phyloP scores from a whole-genome alignment of 2,113 vertebrate genomes.

The Furnarius figulus region DNA sequence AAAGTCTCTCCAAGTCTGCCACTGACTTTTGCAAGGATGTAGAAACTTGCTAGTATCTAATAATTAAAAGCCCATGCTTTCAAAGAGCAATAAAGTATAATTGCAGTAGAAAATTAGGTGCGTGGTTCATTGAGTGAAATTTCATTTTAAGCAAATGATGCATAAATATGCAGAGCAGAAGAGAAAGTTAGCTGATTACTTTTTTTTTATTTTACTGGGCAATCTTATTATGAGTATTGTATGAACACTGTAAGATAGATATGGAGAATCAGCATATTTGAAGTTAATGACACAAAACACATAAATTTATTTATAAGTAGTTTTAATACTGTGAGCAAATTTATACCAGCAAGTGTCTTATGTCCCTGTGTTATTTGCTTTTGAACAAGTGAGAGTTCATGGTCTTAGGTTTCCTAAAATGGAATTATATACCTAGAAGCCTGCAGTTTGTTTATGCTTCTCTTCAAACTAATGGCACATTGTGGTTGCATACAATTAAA shows the following conservation, averaged over 20 bases:
- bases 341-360: not conserved
- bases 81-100: not conserved
- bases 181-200: not conserved
- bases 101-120: not conserved
- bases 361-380: not conserved
- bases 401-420: not conserved
- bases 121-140: not conserved
- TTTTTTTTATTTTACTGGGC: not conserved
- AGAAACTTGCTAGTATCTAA: not conserved
- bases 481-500: constrained; percentile 16
- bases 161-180: not conserved
- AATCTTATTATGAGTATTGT: not conserved
- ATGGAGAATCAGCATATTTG: not conserved
- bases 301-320: not conserved
- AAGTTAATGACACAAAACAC: not conserved
- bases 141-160: not conserved
- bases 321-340: constrained; percentile 15
- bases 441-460: constrained; percentile 49
- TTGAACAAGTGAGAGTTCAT: not conserved
- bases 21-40: not conserved
- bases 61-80: not conserved
- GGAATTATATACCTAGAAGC: constrained; percentile 39
- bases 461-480: not conserved
- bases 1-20: not conserved
- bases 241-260: not conserved